Evolutionary conservation across 2,888 invertebrate genomes (phyloP).

Genomic region (Dryomyza anilis): DNA sequence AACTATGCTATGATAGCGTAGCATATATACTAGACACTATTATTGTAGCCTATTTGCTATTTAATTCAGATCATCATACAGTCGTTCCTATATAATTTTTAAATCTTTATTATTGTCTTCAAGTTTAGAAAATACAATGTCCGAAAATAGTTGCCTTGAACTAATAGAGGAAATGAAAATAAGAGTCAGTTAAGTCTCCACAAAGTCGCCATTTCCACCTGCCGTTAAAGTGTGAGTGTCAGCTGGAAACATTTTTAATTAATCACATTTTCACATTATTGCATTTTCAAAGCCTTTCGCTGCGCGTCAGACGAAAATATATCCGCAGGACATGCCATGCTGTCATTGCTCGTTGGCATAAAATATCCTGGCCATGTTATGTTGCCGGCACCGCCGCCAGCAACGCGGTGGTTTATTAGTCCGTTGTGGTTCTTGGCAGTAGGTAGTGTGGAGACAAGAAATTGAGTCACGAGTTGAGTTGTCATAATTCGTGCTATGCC

Average conservation of each 20-base stretch:
- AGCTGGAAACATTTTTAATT: slow-evolving; percentile 3
- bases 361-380: background rate
- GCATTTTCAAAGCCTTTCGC: slow-evolving; percentile 1
- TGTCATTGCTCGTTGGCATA: background rate
- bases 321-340: slow-evolving; percentile 1
- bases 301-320: background rate
- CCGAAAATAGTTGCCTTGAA: no score
- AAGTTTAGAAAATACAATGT: no score
- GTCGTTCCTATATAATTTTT: no score
- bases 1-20: no score
- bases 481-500: background rate
- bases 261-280: slow-evolving; percentile 8
- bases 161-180: no score
- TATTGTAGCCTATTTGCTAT: no score
- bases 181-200: background rate
- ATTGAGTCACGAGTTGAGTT: background rate
- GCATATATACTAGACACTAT: no score
- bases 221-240: slow-evolving; percentile 2
- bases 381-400: background rate
- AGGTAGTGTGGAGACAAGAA: background rate
- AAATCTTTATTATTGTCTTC: background rate
- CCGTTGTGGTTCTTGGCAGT: background rate
- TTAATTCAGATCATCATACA: no score
- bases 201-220: background rate
- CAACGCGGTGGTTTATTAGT: no score